A percentile compares a stretch with the other conserved stretches of the same genome.
Evolutionary conservation across 2,888 invertebrate species (phyloP).

Genomic region (Cheilosia variabilis): DNA sequence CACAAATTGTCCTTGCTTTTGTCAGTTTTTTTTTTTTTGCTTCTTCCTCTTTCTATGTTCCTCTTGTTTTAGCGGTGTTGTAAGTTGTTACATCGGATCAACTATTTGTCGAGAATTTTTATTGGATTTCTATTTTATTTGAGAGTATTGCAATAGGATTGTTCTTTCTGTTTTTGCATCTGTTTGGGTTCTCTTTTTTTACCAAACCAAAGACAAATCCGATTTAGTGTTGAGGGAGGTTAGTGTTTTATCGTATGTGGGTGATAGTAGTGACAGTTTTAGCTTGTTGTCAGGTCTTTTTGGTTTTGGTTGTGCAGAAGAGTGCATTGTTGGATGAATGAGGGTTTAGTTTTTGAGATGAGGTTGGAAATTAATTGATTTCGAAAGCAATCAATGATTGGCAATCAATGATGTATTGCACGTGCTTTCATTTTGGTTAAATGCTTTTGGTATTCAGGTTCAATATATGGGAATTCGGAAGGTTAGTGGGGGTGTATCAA

Average conservation of each 20-base stretch:
- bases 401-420: background rate
- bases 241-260: background rate
- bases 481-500: too few relatives aligned
- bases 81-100: conserved; percentile 32
- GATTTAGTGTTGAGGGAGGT: conserved; percentile 16
- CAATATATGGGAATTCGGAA: too few relatives aligned
- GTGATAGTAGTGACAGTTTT: conserved; percentile 21
- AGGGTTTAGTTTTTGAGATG: background rate
- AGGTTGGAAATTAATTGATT: conserved; percentile 36
- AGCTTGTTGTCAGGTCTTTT: conserved; percentile 14
- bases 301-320: background rate
- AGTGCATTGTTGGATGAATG: conserved; percentile 7
- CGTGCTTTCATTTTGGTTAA: too few relatives aligned
- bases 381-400: background rate
- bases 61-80: conserved; percentile 23
- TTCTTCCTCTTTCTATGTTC: conserved; percentile 19
- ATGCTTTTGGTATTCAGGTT: too few relatives aligned
- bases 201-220: background rate
- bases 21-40: background rate
- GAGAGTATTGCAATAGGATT: conserved; percentile 30
- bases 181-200: background rate
- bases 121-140: conserved; percentile 44
- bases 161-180: background rate
- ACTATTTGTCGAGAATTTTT: conserved; percentile 57
- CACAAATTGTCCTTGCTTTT: conserved; percentile 64